Evolutionary conservation across 2,888 invertebrate genomes (phyloP).

Genomic region (Ectropis crepuscularia): DNA sequence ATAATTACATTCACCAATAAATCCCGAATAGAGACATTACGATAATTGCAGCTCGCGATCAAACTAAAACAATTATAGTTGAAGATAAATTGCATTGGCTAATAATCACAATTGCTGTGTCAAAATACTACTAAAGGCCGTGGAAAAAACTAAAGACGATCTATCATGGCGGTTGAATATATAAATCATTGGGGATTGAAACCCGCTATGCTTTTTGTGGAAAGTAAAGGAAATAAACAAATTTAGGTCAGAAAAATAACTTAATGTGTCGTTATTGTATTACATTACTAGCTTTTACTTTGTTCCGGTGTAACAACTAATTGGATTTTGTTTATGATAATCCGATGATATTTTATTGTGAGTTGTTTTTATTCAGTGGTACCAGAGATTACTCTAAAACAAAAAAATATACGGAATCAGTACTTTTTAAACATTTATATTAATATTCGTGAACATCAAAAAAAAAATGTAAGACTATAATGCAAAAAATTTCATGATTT

Average conservation of each 20-base stretch:
- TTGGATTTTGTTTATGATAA: no score
- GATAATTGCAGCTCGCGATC: slow-evolving; percentile 24
- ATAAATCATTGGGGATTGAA: slow-evolving; percentile 64
- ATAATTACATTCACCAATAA: slow-evolving; percentile 27
- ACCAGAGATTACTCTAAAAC: no score
- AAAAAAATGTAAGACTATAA: no score
- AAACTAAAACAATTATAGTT: slow-evolving; percentile 38
- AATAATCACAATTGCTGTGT: slow-evolving; percentile 29
- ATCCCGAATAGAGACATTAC: slow-evolving; percentile 36
- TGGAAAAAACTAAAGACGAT: slow-evolving; percentile 48
- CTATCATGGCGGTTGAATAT: slow-evolving; percentile 72
- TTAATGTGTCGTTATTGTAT: background rate
- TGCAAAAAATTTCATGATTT: no score
- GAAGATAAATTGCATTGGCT: slow-evolving; percentile 20
- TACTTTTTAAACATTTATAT: no score
- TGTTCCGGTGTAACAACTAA: no score
- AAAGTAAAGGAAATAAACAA: background rate
- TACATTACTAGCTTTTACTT: no score
- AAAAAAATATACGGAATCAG: no score
- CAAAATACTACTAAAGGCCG: slow-evolving; percentile 25
- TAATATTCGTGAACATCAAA: no score
- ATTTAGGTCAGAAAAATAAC: background rate
- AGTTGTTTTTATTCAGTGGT: no score
- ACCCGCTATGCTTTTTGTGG: slow-evolving; percentile 3
- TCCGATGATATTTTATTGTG: no score